Evolutionary conservation across 2,888 invertebrate species (phyloP).

Genomic region (Ptychoptera albimana): DNA sequence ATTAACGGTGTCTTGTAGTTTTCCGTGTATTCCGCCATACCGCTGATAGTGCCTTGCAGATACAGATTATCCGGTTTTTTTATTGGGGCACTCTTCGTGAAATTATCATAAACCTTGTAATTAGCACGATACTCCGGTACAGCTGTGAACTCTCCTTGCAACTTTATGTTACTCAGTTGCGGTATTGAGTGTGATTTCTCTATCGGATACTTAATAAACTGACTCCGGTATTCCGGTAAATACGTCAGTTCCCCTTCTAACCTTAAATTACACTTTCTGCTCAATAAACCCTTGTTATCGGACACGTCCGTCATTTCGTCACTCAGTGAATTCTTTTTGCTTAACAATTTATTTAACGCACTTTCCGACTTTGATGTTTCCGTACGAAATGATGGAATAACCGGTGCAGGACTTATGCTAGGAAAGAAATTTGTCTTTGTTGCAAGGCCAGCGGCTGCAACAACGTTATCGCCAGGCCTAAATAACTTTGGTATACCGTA

Average conservation of each 20-base stretch:
- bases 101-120: constrained; percentile 27
- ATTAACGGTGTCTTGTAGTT: constrained; percentile 20
- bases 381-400: too few species aligned
- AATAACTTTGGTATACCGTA: constrained; percentile 23
- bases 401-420: background rate
- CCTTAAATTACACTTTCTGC: constrained; percentile 12
- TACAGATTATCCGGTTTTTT: constrained; percentile 26
- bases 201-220: constrained; percentile 23
- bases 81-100: constrained; percentile 27
- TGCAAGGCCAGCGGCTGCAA: constrained; percentile 3
- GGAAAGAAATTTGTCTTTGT: too few species aligned
- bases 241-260: constrained; percentile 13
- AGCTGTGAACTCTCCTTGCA: constrained; percentile 24
- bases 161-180: constrained; percentile 25
- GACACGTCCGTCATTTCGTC: background rate
- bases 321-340: background rate
- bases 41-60: constrained; percentile 19
- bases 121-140: constrained; percentile 28
- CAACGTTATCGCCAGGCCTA: constrained; percentile 13
- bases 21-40: constrained; percentile 23
- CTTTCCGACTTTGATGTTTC: constrained; percentile 4
- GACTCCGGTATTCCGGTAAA: constrained; percentile 24
- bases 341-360: background rate
- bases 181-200: constrained; percentile 30
- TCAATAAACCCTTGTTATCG: background rate